Evolutionary conservation across 2,113 vertebrate genomes (phyloP), one percentile per base, ranked within the genome.

Genomic region (Lethenteron camtschaticum): DNA sequence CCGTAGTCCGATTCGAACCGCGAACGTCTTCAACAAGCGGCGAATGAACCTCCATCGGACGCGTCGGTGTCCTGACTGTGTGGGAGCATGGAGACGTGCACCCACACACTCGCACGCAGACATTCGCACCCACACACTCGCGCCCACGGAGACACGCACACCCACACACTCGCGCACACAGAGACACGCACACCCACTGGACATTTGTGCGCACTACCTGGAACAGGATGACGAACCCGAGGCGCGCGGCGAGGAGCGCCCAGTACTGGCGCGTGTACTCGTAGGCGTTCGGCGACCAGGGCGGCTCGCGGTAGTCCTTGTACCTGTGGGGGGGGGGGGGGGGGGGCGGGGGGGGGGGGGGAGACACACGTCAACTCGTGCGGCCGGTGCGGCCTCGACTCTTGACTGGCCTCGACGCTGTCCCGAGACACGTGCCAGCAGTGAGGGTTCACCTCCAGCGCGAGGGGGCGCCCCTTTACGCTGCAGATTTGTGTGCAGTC

Each of bases 241-340:
- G 80, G 66, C 92, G 83, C 3, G 86, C 90, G 0, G 94, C 89
- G 73, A 99, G 80, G 71, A 96, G 82, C 55, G 87, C 85, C 94
- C 94, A 99, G 81, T 91, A 96, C 73, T 91, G 87, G 77, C 88
- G 94, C n/a, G 92, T 88, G 69, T 94, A 80, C 24, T 92, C 86
- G 2, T 96, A 99, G 12, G 85, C 84, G 13, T 82, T 82, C 56
- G 77, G 81, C 0, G 90, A 89, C 86, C 87, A 89, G 0, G 89
- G 92, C 0, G 89, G 84, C 56, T 95, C 90, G 72, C 94, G 83
- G 75, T 95, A 95, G 75, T 96, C 92, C 76, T 96, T 99, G 77
- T 91, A 99, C 70, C 94, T 99, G 76, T 9, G 70, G 68, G 72
- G 56, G 68, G 14, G 55, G 8, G 16, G 72, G 56, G 68, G 41